Evolutionary conservation across 1,140 invertebrate genomes (phyloP), one percentile per base, ranked within the genome.

Genomic region (Thaumatotibia leucotreta): DNA sequence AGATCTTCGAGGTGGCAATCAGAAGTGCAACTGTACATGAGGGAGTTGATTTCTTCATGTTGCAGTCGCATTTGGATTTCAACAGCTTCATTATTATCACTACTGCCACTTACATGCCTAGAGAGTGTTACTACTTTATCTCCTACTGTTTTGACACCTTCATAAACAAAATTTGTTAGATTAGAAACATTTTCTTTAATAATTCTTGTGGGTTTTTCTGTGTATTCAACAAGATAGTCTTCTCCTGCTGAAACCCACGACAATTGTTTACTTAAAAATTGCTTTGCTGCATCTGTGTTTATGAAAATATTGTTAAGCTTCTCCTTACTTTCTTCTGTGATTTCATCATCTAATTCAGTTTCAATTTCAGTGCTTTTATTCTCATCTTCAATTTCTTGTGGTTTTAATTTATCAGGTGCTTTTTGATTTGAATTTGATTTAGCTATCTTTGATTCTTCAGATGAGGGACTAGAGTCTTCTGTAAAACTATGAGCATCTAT

Each of bases 121-220:
- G 95, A 95, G 62, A 96, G 79, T 62, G 94, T 95, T 23, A 92
- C 94, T 35, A 95, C 94, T 91, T 95, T 95, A 76, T 95, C 94
- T 1, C 95, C 94, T 1, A 95, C 94, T 39, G 93, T 95, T 86
- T 94, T 94, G 0, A 95, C 95, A 31, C 95, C 94, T 85, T 95
- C 94, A 79, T 94, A 95, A 14, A 95, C 95, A 74, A 95, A 91
- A 83, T 93, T 95, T 6, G 95, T 95, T 74, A 95, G 92, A 79
- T 94, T 95, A n/a, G 93, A 94, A 5, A 95, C 94, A 89, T 95
- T 95, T 83, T 95, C 94, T 81, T 94, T 94, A 14, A 95, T 93
- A 58, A 94, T 91, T 80, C 93, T 92, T 6, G 93, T 94, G 2
- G 94, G 93, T 82, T 93, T 94, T 74, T 94, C 94, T 17, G 93